Conservation (phyloP, 2,888 invertebrate species). For the Girardia tigrina region DNA sequence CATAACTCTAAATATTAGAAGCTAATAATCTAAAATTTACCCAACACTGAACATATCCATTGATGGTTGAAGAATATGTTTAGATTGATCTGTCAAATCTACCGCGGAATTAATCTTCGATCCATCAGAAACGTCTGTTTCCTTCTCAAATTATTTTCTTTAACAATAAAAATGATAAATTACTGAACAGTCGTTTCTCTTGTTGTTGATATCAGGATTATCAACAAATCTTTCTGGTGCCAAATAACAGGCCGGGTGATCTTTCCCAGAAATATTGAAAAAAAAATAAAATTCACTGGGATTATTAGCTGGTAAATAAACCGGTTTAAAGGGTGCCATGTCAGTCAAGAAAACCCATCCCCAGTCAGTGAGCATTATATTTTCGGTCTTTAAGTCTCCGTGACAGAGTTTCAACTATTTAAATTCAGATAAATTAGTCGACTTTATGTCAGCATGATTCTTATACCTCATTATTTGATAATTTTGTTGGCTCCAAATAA, state of each 20-base stretch:
- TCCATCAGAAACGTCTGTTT: too few relatives aligned
- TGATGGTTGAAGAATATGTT: too few relatives aligned
- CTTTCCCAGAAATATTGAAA: slow-evolving; percentile 81
- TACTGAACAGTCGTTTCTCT: too few relatives aligned
- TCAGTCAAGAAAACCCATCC: slow-evolving; percentile 93
- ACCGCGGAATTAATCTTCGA: too few relatives aligned
- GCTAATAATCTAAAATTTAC: too few relatives aligned
- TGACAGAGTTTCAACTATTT: slow-evolving; percentile 61
- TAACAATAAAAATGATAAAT: too few relatives aligned
- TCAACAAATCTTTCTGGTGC: slow-evolving; percentile 64
- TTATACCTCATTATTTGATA: not conserved
- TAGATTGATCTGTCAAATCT: too few relatives aligned
- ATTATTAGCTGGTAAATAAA: slow-evolving; percentile 84
- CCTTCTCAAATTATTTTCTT: too few relatives aligned
- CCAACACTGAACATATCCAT: too few relatives aligned
- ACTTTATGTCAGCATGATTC: too few relatives aligned
- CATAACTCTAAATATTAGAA: too few relatives aligned
- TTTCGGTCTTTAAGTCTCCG: slow-evolving; percentile 95
- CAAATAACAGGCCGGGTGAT: slow-evolving; percentile 70
- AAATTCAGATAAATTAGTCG: not conserved
- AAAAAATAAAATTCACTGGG: slow-evolving; percentile 95
- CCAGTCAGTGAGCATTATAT: slow-evolving; percentile 88
- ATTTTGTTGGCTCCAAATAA: not conserved
- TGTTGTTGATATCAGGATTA: too few relatives aligned
- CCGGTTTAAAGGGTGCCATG: slow-evolving; percentile 95